Evolutionary conservation across 2,797 vertebrate species (phyloP), one percentile per base, ranked within the genome.

Genomic region (Enteromius afrohamiltoni): DNA sequence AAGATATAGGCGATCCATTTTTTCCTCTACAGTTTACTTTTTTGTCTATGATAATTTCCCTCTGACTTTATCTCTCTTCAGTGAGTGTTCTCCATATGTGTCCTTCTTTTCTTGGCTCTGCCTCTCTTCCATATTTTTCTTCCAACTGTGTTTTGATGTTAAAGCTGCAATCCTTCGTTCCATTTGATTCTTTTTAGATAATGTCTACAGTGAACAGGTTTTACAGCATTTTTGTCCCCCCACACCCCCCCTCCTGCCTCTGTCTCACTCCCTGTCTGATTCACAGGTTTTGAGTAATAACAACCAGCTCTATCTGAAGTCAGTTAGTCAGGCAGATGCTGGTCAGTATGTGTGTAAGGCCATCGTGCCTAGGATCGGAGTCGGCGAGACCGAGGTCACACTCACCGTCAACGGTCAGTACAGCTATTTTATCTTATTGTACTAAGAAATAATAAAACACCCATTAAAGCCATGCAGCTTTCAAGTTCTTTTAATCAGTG

Each of bases 341-440:
- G 97, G 98, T 58, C 96, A 96, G 85, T 99, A 99, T 5, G 92
- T 98, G 85, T 99, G 98, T 92, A 97, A 98, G 85, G 97, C 98
- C 93, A 99, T 99, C 19, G 97, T 99, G 0, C 97, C 98, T 0
- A 91, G 97, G 11, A 98, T 99, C 0, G 98, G 98, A 0, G 98
- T 99, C 64, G 97, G 97, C 0, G 97, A 99, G 89, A 95, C 95
- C 0, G 97, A 98, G 88, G 98, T 99, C 60, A 93, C 94, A 0
- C 96, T 99, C 64, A 96, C 94, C 0, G 98, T 99, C 87, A 99
- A 98, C 0, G 98, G 98, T 99, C 88, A 94, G 95, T 90, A 49
- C 37, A 34, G 26, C 40, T 45, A 1, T 77, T 47, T 47, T 31
- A 17, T 23, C 31, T 58, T 40, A 5, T 55, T 74, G 19, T 21